Percentiles rank a stretch among this genome's conserved stretches.
These are phyloP conservation scores for human (Homo sapiens) DNA, from an alignment of 2,113 vertebrate species.

Conservation along the genomic window DNA sequence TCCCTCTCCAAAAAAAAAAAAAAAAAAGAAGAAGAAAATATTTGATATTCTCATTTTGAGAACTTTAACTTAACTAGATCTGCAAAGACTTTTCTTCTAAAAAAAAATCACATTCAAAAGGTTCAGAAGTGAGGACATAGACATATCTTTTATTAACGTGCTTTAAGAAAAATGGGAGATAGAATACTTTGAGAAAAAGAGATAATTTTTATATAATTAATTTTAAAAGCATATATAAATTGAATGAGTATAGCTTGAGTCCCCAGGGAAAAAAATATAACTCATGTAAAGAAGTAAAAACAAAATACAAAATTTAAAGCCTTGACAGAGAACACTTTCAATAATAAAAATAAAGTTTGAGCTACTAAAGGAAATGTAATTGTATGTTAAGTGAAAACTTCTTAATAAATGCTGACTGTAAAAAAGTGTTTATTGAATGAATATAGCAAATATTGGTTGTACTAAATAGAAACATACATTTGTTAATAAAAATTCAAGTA, in stretches of 20 bases:
- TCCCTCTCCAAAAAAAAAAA: no score
- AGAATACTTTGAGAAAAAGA: background rate
- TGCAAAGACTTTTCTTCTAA: background rate
- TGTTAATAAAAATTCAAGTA: background rate
- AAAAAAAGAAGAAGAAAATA: no score
- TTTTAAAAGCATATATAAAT: background rate
- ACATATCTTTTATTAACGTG: background rate
- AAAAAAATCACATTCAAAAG: background rate
- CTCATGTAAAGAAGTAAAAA: background rate
- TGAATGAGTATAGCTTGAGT: background rate
- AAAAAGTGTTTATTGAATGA: background rate
- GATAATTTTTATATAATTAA: background rate
- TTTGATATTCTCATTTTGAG: no score
- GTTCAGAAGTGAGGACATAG: background rate
- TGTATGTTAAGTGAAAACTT: background rate
- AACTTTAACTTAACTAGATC: background rate
- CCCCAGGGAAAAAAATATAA: background rate
- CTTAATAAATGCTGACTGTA: background rate
- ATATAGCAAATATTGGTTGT: background rate
- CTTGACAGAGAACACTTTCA: background rate
- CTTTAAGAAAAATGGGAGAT: background rate
- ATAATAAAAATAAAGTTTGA: background rate
- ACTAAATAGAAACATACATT: background rate
- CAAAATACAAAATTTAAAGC: background rate
- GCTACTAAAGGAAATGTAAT: background rate